Conservation (phyloP, 1,140 invertebrate species). For the Drosophila ficusphila region DNA sequence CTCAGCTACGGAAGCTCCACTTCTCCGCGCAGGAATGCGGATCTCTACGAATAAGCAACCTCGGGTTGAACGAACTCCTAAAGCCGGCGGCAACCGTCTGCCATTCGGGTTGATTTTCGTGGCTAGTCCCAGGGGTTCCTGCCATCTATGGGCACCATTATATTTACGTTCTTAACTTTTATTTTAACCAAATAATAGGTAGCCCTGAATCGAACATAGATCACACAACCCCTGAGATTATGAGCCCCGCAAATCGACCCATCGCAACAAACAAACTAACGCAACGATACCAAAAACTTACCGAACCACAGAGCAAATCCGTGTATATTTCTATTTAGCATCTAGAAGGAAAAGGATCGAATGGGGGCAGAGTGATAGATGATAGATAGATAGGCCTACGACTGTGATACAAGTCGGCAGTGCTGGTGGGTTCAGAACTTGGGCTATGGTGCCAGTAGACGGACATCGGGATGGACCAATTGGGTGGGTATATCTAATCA, state of each 20-base stretch:
- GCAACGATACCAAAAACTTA: slow-evolving; percentile 45
- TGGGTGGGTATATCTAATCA: slow-evolving; percentile 38
- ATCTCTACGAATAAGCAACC: slow-evolving; percentile 68
- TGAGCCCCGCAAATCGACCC: background rate
- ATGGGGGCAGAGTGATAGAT: slow-evolving; percentile 12
- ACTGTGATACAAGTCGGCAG: slow-evolving; percentile 69
- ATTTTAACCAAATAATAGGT: background rate
- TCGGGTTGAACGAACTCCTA: slow-evolving; percentile 18
- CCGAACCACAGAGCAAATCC: slow-evolving; percentile 32
- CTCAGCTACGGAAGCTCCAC: slow-evolving; percentile 59
- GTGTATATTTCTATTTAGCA: slow-evolving; percentile 40
- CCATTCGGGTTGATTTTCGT: background rate
- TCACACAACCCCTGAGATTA: background rate
- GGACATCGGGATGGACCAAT: slow-evolving; percentile 55
- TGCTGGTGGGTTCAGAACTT: slow-evolving; percentile 47
- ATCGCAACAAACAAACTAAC: slow-evolving; percentile 9
- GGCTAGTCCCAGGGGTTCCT: background rate
- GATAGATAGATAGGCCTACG: too few relatives aligned
- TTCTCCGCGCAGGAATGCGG: slow-evolving; percentile 75
- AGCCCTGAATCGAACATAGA: background rate
- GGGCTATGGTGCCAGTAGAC: slow-evolving; percentile 10
- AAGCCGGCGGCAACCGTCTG: slow-evolving; percentile 3
- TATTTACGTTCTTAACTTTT: background rate
- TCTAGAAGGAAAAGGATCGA: slow-evolving; percentile 7
- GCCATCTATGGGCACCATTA: background rate